Evolutionary conservation across 2,888 invertebrate species (phyloP).

Genomic region (Chymomyza caudatula): DNA sequence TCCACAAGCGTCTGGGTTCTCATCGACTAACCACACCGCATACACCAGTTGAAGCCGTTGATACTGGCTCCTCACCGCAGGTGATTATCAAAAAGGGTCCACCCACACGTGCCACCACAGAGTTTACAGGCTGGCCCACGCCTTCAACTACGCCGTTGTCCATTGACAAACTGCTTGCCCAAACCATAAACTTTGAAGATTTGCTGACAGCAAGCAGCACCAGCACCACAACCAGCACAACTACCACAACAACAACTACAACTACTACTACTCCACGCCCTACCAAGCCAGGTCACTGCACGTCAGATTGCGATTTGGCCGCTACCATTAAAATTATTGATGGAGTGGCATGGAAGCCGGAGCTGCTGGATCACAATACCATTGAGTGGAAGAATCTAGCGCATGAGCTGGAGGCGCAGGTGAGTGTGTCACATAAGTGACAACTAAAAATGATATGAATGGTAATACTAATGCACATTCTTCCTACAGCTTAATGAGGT

Average conservation of each 20-base stretch:
- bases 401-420: constrained; percentile 88
- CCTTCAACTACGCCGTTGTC: constrained; percentile 92
- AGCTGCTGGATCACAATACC: constrained; percentile 90
- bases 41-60: constrained; percentile 74
- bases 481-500: constrained; percentile 88
- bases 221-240: constrained; percentile 76
- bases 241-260: constrained; percentile 82
- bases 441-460: neutral
- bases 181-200: constrained; percentile 80
- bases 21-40: constrained; percentile 81
- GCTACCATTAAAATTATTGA: constrained; percentile 91
- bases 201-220: constrained; percentile 69
- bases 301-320: constrained; percentile 88
- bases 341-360: constrained; percentile 90
- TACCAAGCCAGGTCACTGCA: constrained; percentile 88
- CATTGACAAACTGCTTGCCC: constrained; percentile 86
- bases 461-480: neutral
- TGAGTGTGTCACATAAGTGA: constrained; percentile 77
- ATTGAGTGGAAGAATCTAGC: constrained; percentile 91
- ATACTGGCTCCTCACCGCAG: constrained; percentile 79
- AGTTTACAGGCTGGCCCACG: constrained; percentile 94
- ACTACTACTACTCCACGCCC: constrained; percentile 85
- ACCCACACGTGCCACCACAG: constrained; percentile 91
- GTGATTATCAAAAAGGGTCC: constrained; percentile 91
- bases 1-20: constrained; percentile 80